phyloP scores from a whole-genome alignment of 64 coral and sea anemone species.

The Porites australiensis region DNA sequence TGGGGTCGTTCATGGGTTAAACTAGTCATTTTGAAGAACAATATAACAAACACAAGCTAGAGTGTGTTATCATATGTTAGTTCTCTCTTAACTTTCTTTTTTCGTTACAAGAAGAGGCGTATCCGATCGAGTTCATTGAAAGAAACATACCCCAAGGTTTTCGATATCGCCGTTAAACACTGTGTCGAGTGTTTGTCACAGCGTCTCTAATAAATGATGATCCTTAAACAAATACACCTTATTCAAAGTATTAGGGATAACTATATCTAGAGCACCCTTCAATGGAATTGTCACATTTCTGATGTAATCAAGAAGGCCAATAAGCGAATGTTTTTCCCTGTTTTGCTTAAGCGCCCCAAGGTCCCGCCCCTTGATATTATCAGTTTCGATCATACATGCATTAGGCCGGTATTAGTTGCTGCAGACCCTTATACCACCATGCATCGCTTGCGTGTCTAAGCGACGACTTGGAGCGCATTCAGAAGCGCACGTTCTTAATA shows the following conservation, averaged over 20 bases:
- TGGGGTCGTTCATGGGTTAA: too few relatives aligned
- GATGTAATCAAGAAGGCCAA: constrained; percentile 32
- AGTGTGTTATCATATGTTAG: too few relatives aligned
- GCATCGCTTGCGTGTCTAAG: neutral
- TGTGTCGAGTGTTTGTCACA: too few relatives aligned
- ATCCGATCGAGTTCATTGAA: too few relatives aligned
- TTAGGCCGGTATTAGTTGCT: constrained; percentile 24
- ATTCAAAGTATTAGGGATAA: constrained; percentile 22
- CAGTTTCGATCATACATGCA: neutral
- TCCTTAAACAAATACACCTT: too few relatives aligned
- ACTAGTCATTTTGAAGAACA: too few relatives aligned
- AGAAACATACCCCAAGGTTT: too few relatives aligned
- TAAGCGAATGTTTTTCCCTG: constrained; percentile 52
- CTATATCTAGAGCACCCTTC: neutral
- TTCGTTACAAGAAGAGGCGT: too few relatives aligned
- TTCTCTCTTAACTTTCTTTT: too few relatives aligned
- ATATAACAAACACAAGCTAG: too few relatives aligned
- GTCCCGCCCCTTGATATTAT: constrained; percentile 7
- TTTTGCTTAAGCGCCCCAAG: constrained; percentile 11
- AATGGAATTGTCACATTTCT: constrained; percentile 35
- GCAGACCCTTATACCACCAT: neutral
- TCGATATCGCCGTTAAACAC: too few relatives aligned
- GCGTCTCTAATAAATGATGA: too few relatives aligned
- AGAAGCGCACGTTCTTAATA: neutral
- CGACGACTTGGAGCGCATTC: constrained; percentile 24